Evolutionary conservation across 2,797 vertebrate genomes (phyloP), one percentile per base, ranked within the genome.

Genomic region (Enteromius treurensis): DNA sequence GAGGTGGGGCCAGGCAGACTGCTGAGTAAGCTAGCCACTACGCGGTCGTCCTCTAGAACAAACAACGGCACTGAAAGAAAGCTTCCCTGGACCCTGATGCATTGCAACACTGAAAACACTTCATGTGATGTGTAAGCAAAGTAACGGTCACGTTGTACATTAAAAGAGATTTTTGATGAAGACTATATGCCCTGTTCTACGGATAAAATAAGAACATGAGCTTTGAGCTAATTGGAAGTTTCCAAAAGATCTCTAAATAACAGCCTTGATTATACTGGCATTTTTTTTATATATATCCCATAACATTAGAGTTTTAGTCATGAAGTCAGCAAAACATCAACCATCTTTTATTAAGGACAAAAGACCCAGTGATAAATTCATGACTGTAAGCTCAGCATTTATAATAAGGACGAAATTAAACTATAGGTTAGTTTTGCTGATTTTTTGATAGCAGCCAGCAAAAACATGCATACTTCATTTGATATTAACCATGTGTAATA

Each of bases 1-100:
- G 84, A 88, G 87, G 88, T 89, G 88, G 88, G 88, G 85, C 88
- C 62, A 76, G 79, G 75, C 80, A 86, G 85, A 88, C 84, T 87
- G 88, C 88, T 89, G 88, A 89, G 77, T 85, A 88, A 88, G 87
- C 87, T 84, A 76, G 85, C 82, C 82, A 7, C 86, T 68, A 74
- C 79, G 79, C 76, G 64, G 83, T 85, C 85, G 75, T 81, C 81
- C 78, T 84, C 83, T 85, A 88, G 86, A 87, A 88, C 85, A 88
- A 88, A 88, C 87, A 88, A 78, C 82, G 47, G 81, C 79, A 84
- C 83, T 82, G 62, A 82, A 85, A 85, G 86, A 84, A 88, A 70
- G 80, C 68, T 86, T 88, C 83, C 81, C 85, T 55, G 40, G 80
- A 85, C 77, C 85, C 83, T 26, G 14, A 55, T 79, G 77, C 26